Evolutionary conservation across 2,888 invertebrate genomes (phyloP), one percentile per base, ranked within the genome.

Genomic region (Stictocephala bisonia): DNA sequence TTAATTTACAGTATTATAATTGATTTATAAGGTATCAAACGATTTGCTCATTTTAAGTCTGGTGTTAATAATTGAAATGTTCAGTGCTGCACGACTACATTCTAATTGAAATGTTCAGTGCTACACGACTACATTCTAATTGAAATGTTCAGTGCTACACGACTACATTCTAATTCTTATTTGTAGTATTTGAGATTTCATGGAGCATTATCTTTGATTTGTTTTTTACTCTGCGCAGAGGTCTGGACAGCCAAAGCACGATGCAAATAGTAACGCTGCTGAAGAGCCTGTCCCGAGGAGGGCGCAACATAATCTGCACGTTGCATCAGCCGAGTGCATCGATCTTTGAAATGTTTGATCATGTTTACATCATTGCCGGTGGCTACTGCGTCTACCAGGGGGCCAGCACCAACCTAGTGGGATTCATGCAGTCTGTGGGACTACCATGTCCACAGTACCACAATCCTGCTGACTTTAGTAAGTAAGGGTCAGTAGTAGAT

Each of bases 391-490:
- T 88, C 26, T 89, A 88, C 80, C 83, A 86, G 73, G 89, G 89
- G 13, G 83, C 85, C 9, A 84, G 86, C 4, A 79, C 78, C 56
- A 84, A 85, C 44, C 81, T 88, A 24, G 83, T 89, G 26, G 86
- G 87, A 6, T 88, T 86, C 80, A 83, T 88, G 44, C 83, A 84
- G 27, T 82, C 84, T 1, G 84, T 86, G 77, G 86, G 85, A 6
- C 83, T 88, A 35, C 82, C 85, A 20, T 89, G 89, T 80, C 88
- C 88, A 0, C 83, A 86, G 71, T 89, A 88, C 80, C 88, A 89
- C 82, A 89, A 89, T 80, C 88, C 89, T 3, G 87, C 88, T n/a
- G 89, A 89, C 82, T 89, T 86, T 81, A 84, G 87, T 87, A 80
- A 82, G 83, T 80, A 64, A 40, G 24, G 15, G n/a, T n/a, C 15